Base-by-base conservation (phyloP, 1,140 invertebrate species). In the Melipona quadrifasciata region DNA sequence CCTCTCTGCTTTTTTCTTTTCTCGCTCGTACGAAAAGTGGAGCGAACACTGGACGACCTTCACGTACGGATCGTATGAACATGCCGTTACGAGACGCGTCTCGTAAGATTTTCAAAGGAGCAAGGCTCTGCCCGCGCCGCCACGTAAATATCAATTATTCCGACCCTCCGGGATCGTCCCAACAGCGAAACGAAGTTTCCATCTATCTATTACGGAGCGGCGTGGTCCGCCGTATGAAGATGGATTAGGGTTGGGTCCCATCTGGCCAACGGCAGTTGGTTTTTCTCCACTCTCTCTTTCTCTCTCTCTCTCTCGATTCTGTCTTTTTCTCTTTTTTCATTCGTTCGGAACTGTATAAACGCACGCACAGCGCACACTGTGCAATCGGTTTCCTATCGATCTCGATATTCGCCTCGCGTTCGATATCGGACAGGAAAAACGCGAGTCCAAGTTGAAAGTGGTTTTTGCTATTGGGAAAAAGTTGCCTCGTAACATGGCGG, bases 1-100 rank as follows among this genome's bases (percentile, higher is more conserved):
- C 21, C 58, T 61, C n/a, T 12, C 12, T 82, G 31, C 85, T 87
- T 86, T 80, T 27, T 27, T 61, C 47, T 84, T 88, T 86, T 81
- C 87, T 64, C 34, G 80, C 88, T 86, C 51, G 77, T 58, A 85
- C 83, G 89, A 92, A 92, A 92, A 92, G 86, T 91, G 90, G 89
- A 92, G 85, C 90, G 91, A 91, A 79, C 87, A 90, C 92, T 80
- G 84, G 91, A 85, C 87, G 90, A 88, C 92, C 92, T 92, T 92
- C 91, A 65, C 70, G 89, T 78, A 88, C 86, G 86, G 87, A 92
- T 91, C 90, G 90, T 82, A 91, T 90, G 68, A 77, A 70, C 61
- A 17, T 17, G 24, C 39, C 73, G 55, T 83, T 87, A 85, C 78
- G 68, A 51, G 58, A 27, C 78, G 57, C 73, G n/a, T 47, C 75